These are phyloP conservation scores for Lycia hirtaria DNA, from an alignment of 2,888 invertebrate genomes.

Conservation along the genomic window DNA sequence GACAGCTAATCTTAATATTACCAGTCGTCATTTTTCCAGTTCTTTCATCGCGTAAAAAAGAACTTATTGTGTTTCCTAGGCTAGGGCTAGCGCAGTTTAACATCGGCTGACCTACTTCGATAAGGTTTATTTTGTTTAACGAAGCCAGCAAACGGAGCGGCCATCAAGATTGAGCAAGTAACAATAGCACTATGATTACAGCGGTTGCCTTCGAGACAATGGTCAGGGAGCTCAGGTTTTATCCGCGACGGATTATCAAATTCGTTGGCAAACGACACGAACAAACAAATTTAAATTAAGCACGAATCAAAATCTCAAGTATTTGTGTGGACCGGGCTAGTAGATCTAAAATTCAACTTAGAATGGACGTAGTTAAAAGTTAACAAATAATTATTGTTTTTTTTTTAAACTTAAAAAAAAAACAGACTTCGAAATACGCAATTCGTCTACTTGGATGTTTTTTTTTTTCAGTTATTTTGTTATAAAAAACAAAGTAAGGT, in stretches of 20 bases:
- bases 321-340: too few relatives aligned
- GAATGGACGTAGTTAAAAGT: too few relatives aligned
- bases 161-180: conserved; percentile 29
- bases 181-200: conserved; percentile 25
- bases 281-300: too few relatives aligned
- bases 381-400: too few relatives aligned
- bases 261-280: background rate
- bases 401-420: too few relatives aligned
- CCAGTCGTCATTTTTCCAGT: background rate
- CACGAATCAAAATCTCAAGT: too few relatives aligned
- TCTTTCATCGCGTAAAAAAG: background rate
- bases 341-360: too few relatives aligned
- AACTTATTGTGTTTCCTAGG: background rate
- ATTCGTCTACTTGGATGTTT: too few relatives aligned
- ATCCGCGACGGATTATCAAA: background rate
- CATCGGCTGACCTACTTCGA: conserved; percentile 22
- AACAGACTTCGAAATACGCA: too few relatives aligned
- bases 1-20: too few relatives aligned
- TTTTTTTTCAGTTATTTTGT: too few relatives aligned
- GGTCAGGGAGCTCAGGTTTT: background rate
- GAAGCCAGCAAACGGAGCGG: conserved; percentile 24
- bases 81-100: background rate
- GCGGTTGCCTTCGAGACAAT: conserved; percentile 7
- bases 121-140: conserved; percentile 22
- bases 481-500: too few relatives aligned